phyloP scores from a whole-genome alignment of 2,888 invertebrate species.

The Anarsia innoxiella region DNA sequence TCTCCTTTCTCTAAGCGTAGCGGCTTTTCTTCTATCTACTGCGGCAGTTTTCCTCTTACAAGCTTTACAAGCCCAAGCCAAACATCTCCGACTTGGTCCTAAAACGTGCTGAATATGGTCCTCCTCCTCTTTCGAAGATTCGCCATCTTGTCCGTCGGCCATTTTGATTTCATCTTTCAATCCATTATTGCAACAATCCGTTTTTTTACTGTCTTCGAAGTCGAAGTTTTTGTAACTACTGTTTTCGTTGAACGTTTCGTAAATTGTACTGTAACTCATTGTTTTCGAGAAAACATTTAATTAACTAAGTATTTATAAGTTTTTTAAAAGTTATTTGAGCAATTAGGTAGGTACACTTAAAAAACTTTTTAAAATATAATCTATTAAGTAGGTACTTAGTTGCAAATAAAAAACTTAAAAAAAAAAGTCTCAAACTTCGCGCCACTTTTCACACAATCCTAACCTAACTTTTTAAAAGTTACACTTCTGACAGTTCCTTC shows the following conservation, averaged over 20 bases:
- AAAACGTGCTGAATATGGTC: slow-evolving; percentile 67
- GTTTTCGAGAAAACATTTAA: neutral
- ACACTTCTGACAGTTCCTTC: slow-evolving; percentile 28
- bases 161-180: slow-evolving; percentile 48
- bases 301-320: neutral
- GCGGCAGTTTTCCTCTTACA: slow-evolving; percentile 97
- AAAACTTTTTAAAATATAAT: too few species aligned
- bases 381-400: too few species aligned
- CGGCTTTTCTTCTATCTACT: slow-evolving; percentile 97
- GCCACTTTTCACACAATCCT: too few species aligned
- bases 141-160: slow-evolving; percentile 18
- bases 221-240: slow-evolving; percentile 36
- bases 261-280: slow-evolving; percentile 54
- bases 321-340: too few species aligned
- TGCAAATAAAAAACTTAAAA: too few species aligned
- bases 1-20: slow-evolving; percentile 94
- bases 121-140: slow-evolving; percentile 31
- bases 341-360: too few species aligned
- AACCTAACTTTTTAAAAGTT: too few species aligned
- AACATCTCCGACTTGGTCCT: slow-evolving; percentile 82
- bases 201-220: slow-evolving; percentile 29
- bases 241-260: slow-evolving; percentile 33
- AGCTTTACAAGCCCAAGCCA: slow-evolving; percentile 98
- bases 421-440: too few species aligned
- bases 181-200: slow-evolving; percentile 33